Conservation (phyloP, 64 coral and sea anemone species). For the Montipora capricornis region DNA sequence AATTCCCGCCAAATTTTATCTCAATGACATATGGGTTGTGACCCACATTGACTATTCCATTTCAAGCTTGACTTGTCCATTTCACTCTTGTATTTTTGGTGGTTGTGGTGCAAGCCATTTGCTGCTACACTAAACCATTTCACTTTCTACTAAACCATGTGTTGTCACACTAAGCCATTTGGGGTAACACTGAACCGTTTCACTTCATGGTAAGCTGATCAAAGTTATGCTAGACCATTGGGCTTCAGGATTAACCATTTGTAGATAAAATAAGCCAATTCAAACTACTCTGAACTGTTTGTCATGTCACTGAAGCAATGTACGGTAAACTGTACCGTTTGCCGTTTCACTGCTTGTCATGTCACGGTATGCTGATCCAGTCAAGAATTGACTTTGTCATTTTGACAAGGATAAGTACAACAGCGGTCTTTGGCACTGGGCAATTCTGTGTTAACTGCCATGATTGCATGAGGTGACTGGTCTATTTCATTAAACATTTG, state of each 20-base stretch:
- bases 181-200: background rate
- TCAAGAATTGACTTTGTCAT: background rate
- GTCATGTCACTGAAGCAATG: background rate
- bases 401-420: background rate
- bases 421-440: background rate
- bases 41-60: too few relatives aligned
- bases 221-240: background rate
- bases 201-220: background rate
- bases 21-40: too few relatives aligned
- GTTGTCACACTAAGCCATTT: background rate
- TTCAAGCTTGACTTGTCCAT: too few relatives aligned
- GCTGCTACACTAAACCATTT: background rate
- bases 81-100: too few relatives aligned
- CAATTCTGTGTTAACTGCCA: background rate
- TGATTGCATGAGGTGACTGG: background rate
- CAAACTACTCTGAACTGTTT: too few relatives aligned
- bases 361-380: background rate
- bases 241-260: background rate
- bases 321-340: background rate
- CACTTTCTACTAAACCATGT: background rate
- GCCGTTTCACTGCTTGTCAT: background rate
- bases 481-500: background rate
- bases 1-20: too few relatives aligned
- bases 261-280: background rate
- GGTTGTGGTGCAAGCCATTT: background rate